Base-by-base conservation (phyloP, 2,797 vertebrate genomes). In the Hydrocynus forskahlii region DNA sequence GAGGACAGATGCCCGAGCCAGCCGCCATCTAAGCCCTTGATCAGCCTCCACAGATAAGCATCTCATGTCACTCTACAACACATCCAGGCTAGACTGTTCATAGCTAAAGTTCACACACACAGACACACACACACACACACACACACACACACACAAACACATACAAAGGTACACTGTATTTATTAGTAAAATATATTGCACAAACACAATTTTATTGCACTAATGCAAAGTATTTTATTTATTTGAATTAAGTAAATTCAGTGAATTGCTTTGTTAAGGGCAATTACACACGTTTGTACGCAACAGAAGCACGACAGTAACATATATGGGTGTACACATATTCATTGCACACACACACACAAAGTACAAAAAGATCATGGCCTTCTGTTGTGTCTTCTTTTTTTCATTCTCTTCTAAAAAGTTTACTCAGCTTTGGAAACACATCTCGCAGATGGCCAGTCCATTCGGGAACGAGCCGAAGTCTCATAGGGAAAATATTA, bases 351-450 rank as follows among this genome's bases (percentile, higher is more conserved):
- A 83, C 29, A 29, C 29, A 29, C 60, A 81, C 80, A 75, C 75
- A 70, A 72, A 76, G 67, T 63, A 43, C 48, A 72, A 17, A 55
- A 48, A 83, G 84, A 76, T 59, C 76, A 40, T 78, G 78, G 75
- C 77, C 80, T 81, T 82, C 81, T 81, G 80, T 79, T 79, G 73
- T 83, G 85, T 85, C 78, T 79, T 84, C 74, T 73, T 78, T 82
- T 82, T 80, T 86, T 80, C 59, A 57, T 71, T 38, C 82, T 75
- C 75, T 70, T 87, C 73, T 79, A 70, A 85, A 83, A 87, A 90
- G 93, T 95, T 95, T 93, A 93, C 89, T 93, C 92, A 95, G 94
- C 94, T 95, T 94, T 92, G 85, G 89, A 87, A 88, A 89, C 83
- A 84, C 87, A 87, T 90, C 88, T 85, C 83, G 87, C 93, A 93